Evolutionary conservation across 1,140 invertebrate genomes (phyloP).

Genomic region (Homalodisca vitripennis): DNA sequence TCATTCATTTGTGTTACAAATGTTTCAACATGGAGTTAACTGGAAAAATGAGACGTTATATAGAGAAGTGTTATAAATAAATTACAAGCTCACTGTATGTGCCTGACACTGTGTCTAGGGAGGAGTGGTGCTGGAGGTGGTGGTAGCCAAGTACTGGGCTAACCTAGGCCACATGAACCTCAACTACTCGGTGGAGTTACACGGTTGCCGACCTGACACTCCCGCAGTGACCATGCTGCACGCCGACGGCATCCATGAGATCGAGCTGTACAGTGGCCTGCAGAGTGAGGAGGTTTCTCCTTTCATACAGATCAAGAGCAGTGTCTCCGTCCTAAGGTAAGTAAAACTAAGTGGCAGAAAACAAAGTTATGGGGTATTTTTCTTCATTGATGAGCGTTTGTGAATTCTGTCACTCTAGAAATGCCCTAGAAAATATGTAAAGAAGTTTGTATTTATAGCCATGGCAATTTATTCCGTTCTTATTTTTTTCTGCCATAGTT

Average conservation of each 20-base stretch:
- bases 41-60: too few species aligned
- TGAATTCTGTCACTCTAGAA: too few species aligned
- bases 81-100: too few species aligned
- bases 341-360: too few species aligned
- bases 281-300: conserved; percentile 80
- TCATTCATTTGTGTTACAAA: too few species aligned
- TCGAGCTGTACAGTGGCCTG: conserved; percentile 67
- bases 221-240: conserved; percentile 64
- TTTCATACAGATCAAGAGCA: conserved; percentile 69
- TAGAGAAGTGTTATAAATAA: too few species aligned
- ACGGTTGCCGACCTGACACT: conserved; percentile 73
- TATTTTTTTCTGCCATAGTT: background rate
- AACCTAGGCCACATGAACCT: conserved; percentile 74
- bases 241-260: conserved; percentile 70
- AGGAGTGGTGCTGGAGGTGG: conserved; percentile 78
- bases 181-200: conserved; percentile 76
- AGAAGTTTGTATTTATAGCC: too few species aligned
- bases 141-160: conserved; percentile 93
- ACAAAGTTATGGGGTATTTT: conserved; percentile 24
- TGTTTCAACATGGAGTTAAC: too few species aligned
- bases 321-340: conserved; percentile 75
- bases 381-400: too few species aligned
- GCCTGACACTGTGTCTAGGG: conserved; percentile 60
- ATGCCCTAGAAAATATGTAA: too few species aligned
- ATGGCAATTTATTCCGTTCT: too few species aligned